These are phyloP conservation scores for Maniola hyperantus DNA, from an alignment of 2,888 invertebrate species.

Conservation along the genomic window DNA sequence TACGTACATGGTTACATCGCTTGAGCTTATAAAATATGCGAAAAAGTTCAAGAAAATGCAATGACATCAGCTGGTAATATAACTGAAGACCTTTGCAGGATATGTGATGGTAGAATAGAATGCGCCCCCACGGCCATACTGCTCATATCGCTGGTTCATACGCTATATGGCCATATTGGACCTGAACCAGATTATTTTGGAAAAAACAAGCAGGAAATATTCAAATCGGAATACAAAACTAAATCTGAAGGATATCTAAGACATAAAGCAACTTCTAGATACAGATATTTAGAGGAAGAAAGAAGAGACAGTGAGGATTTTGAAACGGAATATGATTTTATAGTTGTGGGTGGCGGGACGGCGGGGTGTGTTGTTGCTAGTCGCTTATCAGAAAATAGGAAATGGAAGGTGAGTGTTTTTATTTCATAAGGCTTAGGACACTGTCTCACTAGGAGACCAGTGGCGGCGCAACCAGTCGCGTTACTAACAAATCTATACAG, in stretches of 20 bases:
- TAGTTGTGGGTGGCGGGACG: conserved; percentile 72
- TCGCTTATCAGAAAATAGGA: conserved; percentile 69
- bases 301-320: conserved; percentile 33
- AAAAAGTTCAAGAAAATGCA: conserved; percentile 55
- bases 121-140: conserved; percentile 76
- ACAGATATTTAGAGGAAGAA: conserved; percentile 37
- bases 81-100: conserved; percentile 70
- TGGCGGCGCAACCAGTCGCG: too few relatives aligned
- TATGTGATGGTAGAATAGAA: conserved; percentile 74
- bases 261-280: conserved; percentile 27
- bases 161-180: conserved; percentile 68
- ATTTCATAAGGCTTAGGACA: background rate
- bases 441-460: too few relatives aligned
- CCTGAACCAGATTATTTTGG: conserved; percentile 70
- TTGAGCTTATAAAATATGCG: background rate
- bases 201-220: conserved; percentile 43
- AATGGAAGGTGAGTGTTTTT: conserved; percentile 62
- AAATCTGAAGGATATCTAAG: conserved; percentile 21
- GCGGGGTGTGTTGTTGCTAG: conserved; percentile 75
- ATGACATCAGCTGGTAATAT: conserved; percentile 63
- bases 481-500: too few relatives aligned
- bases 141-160: conserved; percentile 69
- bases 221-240: conserved; percentile 32
- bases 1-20: background rate
- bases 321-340: conserved; percentile 62